Base-by-base conservation (phyloP, 2,888 invertebrate genomes). In the Tricholauxania praeusta region DNA sequence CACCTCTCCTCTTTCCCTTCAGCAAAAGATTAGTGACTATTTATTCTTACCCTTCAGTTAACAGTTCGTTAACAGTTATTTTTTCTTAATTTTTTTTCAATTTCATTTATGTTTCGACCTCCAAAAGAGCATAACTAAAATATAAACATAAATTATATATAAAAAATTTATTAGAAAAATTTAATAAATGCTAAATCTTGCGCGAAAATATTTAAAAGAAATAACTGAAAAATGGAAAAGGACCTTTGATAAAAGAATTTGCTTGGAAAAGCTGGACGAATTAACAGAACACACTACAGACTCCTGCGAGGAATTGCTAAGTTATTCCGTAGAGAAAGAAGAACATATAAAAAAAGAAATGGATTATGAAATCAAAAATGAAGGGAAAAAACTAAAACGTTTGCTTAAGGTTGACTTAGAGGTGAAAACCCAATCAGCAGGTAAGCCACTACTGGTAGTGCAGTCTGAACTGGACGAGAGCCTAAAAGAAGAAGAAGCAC, bases 391-490 rank as follows among this genome's bases (percentile, higher is more conserved):
- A 10, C 74, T 88, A 14, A 80, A 79, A 2, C 80, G 87, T 0
- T 73, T 85, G 12, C 73, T 87, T 0, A 83, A 87, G 59, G 80
- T 81, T 8, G 78, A 82, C 4, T 69, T 85, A 0, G 73, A 78
- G 14, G 75, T 86, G 15, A 80, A 80, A 1, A 75, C 80, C 7
- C 80, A 76, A 10, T 80, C 81, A 0, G 78, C 81, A 0, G 79
- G 84, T 52, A 78, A 88, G 53, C 87, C 89, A 0, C 78, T 89
- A 12, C 77, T 85, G 15, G 81, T 89, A 60, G 89, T 90, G 73
- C 87, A 93, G 8, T 88, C 89, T 3, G 89, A 91, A 74, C 88
- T 93, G 66, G 89, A 89, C 63, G 90, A 91, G 72, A 89, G 89
- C 47, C 83, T 94, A 39, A 89, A 90, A 66, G 88, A 89, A 65